Evolutionary conservation across 2,113 vertebrate species (phyloP).

Genomic region (Macroglossus sobrinus): DNA sequence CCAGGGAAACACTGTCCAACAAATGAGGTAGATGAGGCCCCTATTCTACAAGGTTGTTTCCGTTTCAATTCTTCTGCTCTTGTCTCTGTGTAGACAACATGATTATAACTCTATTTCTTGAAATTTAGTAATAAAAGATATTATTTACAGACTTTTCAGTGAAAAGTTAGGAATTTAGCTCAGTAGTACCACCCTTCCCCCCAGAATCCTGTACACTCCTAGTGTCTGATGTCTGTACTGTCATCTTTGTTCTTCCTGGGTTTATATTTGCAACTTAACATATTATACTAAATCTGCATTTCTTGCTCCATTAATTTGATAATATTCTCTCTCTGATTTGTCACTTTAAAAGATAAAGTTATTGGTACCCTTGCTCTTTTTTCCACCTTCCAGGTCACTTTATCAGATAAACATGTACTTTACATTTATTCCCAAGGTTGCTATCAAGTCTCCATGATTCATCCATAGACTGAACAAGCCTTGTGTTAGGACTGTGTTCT

Average conservation of each 20-base stretch:
- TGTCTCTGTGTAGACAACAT: neutral
- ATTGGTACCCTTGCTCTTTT: neutral
- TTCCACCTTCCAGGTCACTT: neutral
- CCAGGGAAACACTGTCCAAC: neutral
- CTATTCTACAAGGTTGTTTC: neutral
- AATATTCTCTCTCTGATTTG: neutral
- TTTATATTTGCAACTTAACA: neutral
- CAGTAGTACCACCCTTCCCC: neutral
- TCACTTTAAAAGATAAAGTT: neutral
- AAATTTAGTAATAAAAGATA: neutral
- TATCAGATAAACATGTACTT: neutral
- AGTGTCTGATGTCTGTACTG: neutral
- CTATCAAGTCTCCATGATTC: neutral
- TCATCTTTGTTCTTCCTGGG: neutral
- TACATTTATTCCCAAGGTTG: neutral
- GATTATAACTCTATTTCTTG: neutral
- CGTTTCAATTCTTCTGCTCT: neutral
- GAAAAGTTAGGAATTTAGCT: neutral
- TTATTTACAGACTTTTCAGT: neutral
- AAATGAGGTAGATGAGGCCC: neutral
- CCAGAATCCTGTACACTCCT: neutral
- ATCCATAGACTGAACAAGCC: neutral
- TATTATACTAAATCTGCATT: neutral
- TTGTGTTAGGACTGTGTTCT: neutral
- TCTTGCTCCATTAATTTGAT: neutral